phyloP scores from a whole-genome alignment of 2,113 vertebrate genomes.

The Strix uralensis region DNA sequence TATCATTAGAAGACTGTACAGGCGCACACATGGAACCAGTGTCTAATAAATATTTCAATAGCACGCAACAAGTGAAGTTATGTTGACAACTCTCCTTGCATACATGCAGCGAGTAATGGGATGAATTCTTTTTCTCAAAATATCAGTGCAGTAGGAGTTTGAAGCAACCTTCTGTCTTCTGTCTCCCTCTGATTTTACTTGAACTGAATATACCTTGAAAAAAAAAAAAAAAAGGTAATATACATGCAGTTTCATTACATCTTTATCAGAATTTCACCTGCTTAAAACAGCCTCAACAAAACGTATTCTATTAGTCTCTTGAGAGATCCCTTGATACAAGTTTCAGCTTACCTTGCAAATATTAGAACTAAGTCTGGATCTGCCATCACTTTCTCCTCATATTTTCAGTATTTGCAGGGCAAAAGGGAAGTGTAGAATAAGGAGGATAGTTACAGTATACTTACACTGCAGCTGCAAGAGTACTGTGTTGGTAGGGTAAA shows the following conservation, averaged over 20 bases:
- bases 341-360: neutral
- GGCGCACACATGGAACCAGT: neutral
- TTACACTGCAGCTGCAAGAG: neutral
- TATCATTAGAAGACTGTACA: neutral
- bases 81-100: neutral
- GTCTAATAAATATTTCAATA: neutral
- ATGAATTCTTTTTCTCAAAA: neutral
- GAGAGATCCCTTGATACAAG: neutral
- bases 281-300: neutral
- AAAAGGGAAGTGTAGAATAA: neutral
- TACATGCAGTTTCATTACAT: neutral
- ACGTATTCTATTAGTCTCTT: neutral
- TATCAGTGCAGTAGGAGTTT: neutral
- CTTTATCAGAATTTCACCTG: neutral
- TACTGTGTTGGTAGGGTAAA: neutral
- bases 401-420: neutral
- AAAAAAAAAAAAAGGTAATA: neutral
- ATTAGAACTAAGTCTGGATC: neutral
- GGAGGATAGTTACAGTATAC: neutral
- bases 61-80: neutral
- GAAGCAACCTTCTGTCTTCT: neutral
- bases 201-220: neutral
- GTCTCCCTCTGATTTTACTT: neutral
- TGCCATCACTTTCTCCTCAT: neutral
- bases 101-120: neutral